A percentile compares a stretch with the other conserved stretches of the same genome.
Conservation (phyloP, 2,797 vertebrate genomes). For the Lacerta bilineata region DNA sequence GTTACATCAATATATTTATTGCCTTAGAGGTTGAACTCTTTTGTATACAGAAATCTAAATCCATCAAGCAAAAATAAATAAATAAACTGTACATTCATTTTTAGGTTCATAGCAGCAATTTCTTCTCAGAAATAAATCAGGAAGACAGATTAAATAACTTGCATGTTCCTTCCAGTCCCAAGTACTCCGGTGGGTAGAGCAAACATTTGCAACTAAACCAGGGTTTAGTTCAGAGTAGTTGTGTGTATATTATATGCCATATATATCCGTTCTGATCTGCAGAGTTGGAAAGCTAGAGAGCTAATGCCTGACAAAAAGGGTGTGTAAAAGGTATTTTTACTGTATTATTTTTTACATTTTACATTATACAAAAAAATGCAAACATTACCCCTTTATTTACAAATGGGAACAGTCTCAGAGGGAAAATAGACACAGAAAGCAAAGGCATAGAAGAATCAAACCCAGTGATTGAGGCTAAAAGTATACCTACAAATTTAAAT, state of each 20-base stretch:
- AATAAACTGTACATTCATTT: slow-evolving; percentile 66
- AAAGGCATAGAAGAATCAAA: not conserved
- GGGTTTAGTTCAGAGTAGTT: slow-evolving; percentile 47
- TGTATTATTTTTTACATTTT: slow-evolving; percentile 33
- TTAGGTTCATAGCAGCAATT: slow-evolving; percentile 74
- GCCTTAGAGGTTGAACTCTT: slow-evolving; percentile 72
- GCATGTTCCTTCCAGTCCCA: slow-evolving; percentile 46
- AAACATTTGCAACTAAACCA: slow-evolving; percentile 56
- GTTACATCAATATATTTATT: slow-evolving; percentile 77
- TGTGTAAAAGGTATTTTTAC: slow-evolving; percentile 54
- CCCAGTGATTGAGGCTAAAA: not conserved
- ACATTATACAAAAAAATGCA: slow-evolving; percentile 20
- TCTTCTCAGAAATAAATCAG: slow-evolving; percentile 70
- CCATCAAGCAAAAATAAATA: slow-evolving; percentile 64
- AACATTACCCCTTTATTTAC: not conserved
- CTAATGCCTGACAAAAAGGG: slow-evolving; percentile 57
- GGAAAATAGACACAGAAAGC: not conserved
- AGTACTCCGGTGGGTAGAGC: slow-evolving; percentile 65
- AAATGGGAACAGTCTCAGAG: not conserved
- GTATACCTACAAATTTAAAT: not conserved
- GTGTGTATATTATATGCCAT: slow-evolving; percentile 39
- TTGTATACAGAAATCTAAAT: slow-evolving; percentile 69
- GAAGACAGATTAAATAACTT: slow-evolving; percentile 68
- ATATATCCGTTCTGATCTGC: slow-evolving; percentile 19
- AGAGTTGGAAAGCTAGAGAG: slow-evolving; percentile 59